Percentiles rank a stretch among this genome's conserved stretches.
Evolutionary conservation across 1,140 invertebrate species (phyloP).

Genomic region (Polypedilum pembai): DNA sequence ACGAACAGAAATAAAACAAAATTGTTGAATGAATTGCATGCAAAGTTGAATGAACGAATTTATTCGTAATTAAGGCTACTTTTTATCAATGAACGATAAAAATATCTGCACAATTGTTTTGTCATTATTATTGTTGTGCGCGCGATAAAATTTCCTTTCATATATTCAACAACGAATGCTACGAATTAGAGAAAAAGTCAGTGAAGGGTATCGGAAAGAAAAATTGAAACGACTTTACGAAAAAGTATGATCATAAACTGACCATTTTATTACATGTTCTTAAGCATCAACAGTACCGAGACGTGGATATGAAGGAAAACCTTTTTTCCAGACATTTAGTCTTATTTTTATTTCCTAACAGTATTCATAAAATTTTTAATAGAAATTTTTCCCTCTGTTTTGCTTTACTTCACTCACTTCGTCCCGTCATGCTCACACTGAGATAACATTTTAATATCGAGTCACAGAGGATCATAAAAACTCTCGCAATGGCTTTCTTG

Average conservation of each 20-base stretch:
- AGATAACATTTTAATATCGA: constrained; percentile 10
- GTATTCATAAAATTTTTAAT: constrained; percentile 14
- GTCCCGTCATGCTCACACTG: neutral
- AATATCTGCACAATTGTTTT: no score
- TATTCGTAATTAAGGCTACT: no score
- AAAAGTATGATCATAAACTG: neutral
- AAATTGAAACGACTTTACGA: constrained; percentile 1
- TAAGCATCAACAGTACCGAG: neutral
- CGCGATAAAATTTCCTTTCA: no score
- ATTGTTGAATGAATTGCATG: no score
- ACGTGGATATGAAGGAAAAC: neutral
- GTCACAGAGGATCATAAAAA: constrained; percentile 17
- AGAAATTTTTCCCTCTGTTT: neutral
- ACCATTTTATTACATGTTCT: constrained; percentile 18
- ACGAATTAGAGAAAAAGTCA: neutral
- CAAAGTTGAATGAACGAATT: no score
- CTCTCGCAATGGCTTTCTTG: neutral
- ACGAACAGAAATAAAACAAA: no score
- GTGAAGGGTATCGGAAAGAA: neutral
- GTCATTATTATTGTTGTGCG: no score
- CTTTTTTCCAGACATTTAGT: constrained; percentile 15
- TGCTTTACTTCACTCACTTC: neutral
- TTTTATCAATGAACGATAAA: no score
- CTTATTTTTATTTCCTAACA: neutral
- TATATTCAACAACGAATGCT: neutral